These are phyloP conservation scores for Lepus townsendii DNA, from an alignment of 2,797 vertebrate species.

Conservation along the genomic window DNA sequence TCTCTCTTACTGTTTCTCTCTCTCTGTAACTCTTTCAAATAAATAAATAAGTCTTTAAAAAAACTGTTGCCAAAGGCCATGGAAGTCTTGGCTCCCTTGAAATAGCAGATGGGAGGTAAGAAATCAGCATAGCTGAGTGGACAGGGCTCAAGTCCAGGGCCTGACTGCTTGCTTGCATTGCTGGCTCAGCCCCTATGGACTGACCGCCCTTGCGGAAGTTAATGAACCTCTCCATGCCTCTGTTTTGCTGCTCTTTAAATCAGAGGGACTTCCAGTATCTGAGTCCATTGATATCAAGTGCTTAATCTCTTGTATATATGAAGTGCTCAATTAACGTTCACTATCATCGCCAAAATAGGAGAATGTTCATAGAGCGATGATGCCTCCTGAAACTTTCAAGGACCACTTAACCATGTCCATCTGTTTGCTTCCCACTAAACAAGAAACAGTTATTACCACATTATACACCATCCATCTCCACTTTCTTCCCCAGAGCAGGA, in stretches of 20 bases:
- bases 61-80: background rate
- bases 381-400: rapidly evolving
- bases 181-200: no score
- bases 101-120: background rate
- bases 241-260: background rate
- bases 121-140: background rate
- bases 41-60: background rate
- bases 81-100: background rate
- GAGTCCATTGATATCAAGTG: background rate
- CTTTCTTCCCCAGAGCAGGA: no score
- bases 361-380: rapidly evolving
- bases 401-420: background rate
- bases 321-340: background rate
- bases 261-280: background rate
- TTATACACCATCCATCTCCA: background rate
- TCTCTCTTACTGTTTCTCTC: no score
- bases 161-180: background rate
- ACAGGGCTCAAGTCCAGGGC: background rate
- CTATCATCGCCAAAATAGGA: no score
- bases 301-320: background rate
- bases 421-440: background rate
- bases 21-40: no score
- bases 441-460: background rate
- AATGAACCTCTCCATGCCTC: background rate
- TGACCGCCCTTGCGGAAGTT: background rate